Evolutionary conservation across 2,888 invertebrate species (phyloP).

Genomic region (Chloroclysta siterata): DNA sequence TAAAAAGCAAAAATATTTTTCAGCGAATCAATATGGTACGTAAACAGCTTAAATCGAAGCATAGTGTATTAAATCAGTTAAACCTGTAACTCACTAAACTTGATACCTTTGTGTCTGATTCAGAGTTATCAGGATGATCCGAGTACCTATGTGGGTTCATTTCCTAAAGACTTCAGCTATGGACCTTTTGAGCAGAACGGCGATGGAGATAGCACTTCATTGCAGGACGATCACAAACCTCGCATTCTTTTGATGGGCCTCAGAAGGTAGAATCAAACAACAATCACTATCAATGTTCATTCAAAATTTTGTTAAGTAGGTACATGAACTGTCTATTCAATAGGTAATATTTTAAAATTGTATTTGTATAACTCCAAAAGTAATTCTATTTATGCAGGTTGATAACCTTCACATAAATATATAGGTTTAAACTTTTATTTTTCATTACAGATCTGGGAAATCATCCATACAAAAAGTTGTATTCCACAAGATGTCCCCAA

Average conservation of each 20-base stretch:
- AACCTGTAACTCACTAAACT: slow-evolving; percentile 11
- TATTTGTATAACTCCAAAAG: too few relatives aligned
- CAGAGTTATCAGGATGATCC: slow-evolving; percentile 79
- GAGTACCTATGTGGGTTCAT: slow-evolving; percentile 86
- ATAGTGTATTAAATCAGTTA: background rate
- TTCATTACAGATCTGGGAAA: slow-evolving; percentile 94
- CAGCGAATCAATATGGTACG: slow-evolving; percentile 32
- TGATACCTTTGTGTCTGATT: slow-evolving; percentile 48
- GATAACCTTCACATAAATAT: background rate
- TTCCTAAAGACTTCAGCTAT: slow-evolving; percentile 97
- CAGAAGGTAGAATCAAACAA: slow-evolving; percentile 86
- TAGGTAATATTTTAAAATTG: too few relatives aligned
- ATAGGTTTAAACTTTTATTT: background rate
- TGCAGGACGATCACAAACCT: slow-evolving; percentile 93
- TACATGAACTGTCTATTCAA: too few relatives aligned
- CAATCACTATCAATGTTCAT: background rate
- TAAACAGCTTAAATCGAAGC: slow-evolving; percentile 5
- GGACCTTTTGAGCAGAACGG: slow-evolving; percentile 94
- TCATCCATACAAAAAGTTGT: slow-evolving; percentile 99
- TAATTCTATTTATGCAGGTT: too few relatives aligned
- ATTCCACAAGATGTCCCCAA: slow-evolving; percentile 99
- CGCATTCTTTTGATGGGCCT: slow-evolving; percentile 97
- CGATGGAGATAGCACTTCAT: slow-evolving; percentile 85
- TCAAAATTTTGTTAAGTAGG: too few relatives aligned
- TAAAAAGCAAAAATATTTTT: slow-evolving; percentile 4